A percentile compares a stretch with the other conserved stretches of the same genome.
Conservation (phyloP, 2,888 invertebrate species). For the Agelastica alni region DNA sequence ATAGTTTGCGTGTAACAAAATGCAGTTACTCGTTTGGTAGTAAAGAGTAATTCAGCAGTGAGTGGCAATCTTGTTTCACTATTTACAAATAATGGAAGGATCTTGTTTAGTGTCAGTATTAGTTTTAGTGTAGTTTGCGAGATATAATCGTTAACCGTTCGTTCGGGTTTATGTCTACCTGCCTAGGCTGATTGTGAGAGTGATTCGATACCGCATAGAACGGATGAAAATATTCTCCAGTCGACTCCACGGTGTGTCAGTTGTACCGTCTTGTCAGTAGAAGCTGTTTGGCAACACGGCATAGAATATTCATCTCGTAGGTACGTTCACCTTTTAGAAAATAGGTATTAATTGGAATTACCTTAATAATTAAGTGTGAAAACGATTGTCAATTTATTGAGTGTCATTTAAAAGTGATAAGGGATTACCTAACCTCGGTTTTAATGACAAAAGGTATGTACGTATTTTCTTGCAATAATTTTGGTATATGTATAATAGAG, state of each 20-base stretch:
- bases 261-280: constrained; percentile 10
- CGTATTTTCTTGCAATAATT: background rate
- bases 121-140: too few species aligned
- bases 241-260: constrained; percentile 7
- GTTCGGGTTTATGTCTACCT: constrained; percentile 1
- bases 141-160: background rate
- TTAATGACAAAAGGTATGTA: constrained; percentile 22
- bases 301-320: constrained; percentile 22
- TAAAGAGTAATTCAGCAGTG: constrained; percentile 2
- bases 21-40: constrained; percentile 16
- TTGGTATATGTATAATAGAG: background rate
- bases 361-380: constrained; percentile 23
- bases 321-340: constrained; percentile 31
- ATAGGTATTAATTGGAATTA: constrained; percentile 25
- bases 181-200: background rate
- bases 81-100: background rate
- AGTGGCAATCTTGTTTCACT: background rate
- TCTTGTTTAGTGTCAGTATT: too few species aligned
- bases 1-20: constrained; percentile 14
- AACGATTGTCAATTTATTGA: constrained; percentile 11
- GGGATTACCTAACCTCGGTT: constrained; percentile 32
- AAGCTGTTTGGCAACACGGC: constrained; percentile 24
- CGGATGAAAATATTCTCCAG: constrained; percentile 18
- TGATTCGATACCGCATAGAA: constrained; percentile 7
- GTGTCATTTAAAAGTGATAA: constrained; percentile 28